A percentile compares a stretch with the other conserved stretches of the same genome.
Evolutionary conservation across 2,888 invertebrate species (phyloP).

Genomic region (Torymus aiolomorphi): DNA sequence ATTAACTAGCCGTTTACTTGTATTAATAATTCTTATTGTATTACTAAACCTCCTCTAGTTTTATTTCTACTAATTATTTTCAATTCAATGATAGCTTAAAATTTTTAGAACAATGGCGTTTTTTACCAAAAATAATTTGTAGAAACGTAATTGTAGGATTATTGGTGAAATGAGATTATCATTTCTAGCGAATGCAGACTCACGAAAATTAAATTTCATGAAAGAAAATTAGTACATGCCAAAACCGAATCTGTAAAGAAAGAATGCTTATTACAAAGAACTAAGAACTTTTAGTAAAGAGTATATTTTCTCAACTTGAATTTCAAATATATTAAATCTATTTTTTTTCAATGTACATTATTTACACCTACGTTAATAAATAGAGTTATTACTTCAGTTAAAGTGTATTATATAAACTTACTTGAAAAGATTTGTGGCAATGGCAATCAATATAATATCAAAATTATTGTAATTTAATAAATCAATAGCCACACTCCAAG

Average conservation of each 20-base stretch:
- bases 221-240: slow-evolving; percentile 28
- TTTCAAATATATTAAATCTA: slow-evolving; percentile 4
- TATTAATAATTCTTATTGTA: background rate
- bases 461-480: slow-evolving; percentile 1
- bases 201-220: slow-evolving; percentile 8
- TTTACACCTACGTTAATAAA: slow-evolving; percentile 13
- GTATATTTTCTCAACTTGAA: background rate
- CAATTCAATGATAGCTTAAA: background rate
- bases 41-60: too few relatives aligned
- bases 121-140: slow-evolving; percentile 13
- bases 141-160: slow-evolving; percentile 10
- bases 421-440: slow-evolving; percentile 1
- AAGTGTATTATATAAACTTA: background rate
- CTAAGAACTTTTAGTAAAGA: background rate
- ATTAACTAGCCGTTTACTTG: slow-evolving; percentile 20
- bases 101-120: background rate
- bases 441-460: slow-evolving; percentile 3
- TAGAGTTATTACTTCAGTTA: slow-evolving; percentile 14
- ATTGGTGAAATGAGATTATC: slow-evolving; percentile 10
- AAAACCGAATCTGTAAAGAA: slow-evolving; percentile 31
- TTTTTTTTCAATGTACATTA: slow-evolving; percentile 23
- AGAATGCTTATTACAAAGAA: background rate
- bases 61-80: too few relatives aligned
- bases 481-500: slow-evolving; percentile 41
- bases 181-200: slow-evolving; percentile 16